Evolutionary conservation across 2,888 invertebrate species (phyloP).

Genomic region (Megaustenia siamemsis): DNA sequence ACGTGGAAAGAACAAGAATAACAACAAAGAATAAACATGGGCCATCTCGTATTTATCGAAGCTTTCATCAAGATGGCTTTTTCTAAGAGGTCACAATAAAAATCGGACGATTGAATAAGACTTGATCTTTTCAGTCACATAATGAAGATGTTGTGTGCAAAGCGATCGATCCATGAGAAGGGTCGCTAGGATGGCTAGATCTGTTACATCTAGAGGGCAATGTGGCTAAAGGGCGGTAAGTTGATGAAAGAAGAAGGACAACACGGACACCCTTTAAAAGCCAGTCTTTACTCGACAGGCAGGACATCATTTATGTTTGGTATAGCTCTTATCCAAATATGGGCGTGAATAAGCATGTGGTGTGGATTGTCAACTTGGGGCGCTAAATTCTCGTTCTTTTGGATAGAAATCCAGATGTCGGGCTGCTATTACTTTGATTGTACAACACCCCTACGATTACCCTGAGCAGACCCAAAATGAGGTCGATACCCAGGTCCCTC

Average conservation of each 20-base stretch:
- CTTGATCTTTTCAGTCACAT: conserved; percentile 40
- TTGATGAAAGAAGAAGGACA: conserved; percentile 35
- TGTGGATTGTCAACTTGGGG: conserved; percentile 1
- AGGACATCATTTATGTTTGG: conserved; percentile 48
- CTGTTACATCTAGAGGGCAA: conserved; percentile 22
- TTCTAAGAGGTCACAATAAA: conserved; percentile 40
- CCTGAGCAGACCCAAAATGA: not conserved
- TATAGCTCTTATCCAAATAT: conserved; percentile 41
- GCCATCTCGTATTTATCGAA: conserved; percentile 24
- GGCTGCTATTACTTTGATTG: conserved; percentile 26
- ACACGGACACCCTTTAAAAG: not conserved
- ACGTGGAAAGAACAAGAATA: not conserved
- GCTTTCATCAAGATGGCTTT: conserved; percentile 25
- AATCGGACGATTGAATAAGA: conserved; percentile 36
- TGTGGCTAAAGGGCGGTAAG: conserved; percentile 37
- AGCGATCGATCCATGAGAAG: conserved; percentile 43
- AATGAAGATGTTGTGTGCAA: conserved; percentile 34
- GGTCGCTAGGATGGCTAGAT: conserved; percentile 30
- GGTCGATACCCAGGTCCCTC: conserved; percentile 5
- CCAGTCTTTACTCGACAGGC: conserved; percentile 40
- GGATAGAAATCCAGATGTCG: not conserved
- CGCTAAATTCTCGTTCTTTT: conserved; percentile 28
- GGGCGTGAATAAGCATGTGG: conserved; percentile 44
- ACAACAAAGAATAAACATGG: conserved; percentile 11
- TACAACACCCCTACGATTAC: conserved; percentile 39